Evolutionary conservation across 2,888 invertebrate genomes (phyloP), one percentile per base, ranked within the genome.

Genomic region (Oscheius sp.): DNA sequence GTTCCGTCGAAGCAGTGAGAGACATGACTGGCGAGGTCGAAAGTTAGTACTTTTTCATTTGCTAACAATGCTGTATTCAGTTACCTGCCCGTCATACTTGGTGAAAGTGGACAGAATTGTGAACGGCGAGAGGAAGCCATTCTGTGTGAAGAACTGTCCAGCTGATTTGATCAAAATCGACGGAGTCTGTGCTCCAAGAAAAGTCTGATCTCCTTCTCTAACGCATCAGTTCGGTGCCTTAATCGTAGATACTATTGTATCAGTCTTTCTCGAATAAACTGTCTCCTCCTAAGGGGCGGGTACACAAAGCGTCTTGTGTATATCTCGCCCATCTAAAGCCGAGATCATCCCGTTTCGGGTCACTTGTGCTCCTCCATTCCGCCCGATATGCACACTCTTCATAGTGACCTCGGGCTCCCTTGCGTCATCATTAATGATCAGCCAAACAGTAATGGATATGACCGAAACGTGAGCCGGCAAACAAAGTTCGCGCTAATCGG

Each of bases 71-170:
- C 4, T 5, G 10, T 7, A 53, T 76, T 59, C 73, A 74, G 76
- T 82, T 13, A 73, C 62, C 1, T 82, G 82, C 29, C 82, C 82
- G 0, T 70, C 73, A 3, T 82, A 82, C 65, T 76, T 82, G 82
- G 78, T 79, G 5, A 77, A 77, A 62, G 71, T 82, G 51, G 77
- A 75, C n/a, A 53, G 76, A 55, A 68, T 77, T 35, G 58, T 76
- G 10, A 77, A 80, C 13, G 82, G 82, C 35, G 78, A 76, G 35
- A 59, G 68, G n/a, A 53, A 55, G 35, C 68, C 68, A 32, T 68
- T 68, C 21, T 68, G 68, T 37, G 68, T 53, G 53, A 53, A 53
- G 55, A 68, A 55, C 35, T 81, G 80, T 59, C 80, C 80, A 10
- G 13, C 58, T 4, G 80, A 78, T 32, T 53, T 60, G 13, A 29